These are phyloP conservation scores for Lithophane semibrunnea DNA, from an alignment of 2,888 invertebrate genomes.

Conservation along the genomic window DNA sequence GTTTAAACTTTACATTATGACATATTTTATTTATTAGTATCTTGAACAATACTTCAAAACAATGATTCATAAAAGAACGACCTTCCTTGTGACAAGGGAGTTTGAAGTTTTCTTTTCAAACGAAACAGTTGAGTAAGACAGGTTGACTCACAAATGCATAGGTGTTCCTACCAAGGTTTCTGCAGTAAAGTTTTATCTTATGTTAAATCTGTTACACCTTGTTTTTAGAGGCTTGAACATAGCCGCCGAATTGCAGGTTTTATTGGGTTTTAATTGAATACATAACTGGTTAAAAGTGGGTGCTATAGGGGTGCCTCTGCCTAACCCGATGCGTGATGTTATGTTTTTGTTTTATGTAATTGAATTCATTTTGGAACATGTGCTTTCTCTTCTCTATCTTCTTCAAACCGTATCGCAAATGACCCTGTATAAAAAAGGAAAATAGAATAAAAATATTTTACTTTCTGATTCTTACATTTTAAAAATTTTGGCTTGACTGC, in stretches of 20 bases:
- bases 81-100: constrained; percentile 51
- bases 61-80: constrained; percentile 53
- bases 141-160: constrained; percentile 55
- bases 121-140: constrained; percentile 50
- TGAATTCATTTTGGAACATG: not conserved
- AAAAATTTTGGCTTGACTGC: not conserved
- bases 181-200: not conserved
- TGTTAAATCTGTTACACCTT: constrained; percentile 4
- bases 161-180: constrained; percentile 49
- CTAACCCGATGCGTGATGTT: not conserved
- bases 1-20: not conserved
- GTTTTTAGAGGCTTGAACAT: not conserved
- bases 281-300: not conserved
- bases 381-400: not conserved
- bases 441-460: no score
- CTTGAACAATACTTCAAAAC: constrained; percentile 17
- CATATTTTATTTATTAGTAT: constrained; percentile 22
- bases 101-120: constrained; percentile 60
- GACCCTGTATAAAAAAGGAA: not conserved
- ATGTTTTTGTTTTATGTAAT: not conserved
- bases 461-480: no score
- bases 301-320: not conserved
- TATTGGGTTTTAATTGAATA: not conserved
- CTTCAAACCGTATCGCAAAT: not conserved
- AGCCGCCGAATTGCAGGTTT: not conserved